These are phyloP conservation scores for Machimus rusticus DNA, from an alignment of 2,888 invertebrate species.

Conservation along the genomic window DNA sequence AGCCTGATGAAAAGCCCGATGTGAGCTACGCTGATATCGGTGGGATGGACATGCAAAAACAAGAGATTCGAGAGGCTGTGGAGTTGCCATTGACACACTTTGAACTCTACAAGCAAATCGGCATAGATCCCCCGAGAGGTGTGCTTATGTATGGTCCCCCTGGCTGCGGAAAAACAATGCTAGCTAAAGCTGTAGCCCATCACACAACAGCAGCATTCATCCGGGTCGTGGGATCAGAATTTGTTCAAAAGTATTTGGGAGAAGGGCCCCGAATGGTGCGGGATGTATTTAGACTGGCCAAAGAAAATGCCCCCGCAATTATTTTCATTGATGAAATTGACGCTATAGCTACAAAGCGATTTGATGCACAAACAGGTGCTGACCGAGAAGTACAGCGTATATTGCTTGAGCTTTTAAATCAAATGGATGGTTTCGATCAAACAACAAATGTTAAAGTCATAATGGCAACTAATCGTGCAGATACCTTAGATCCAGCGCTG, in stretches of 20 bases:
- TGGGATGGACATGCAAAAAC: slow-evolving; percentile 99
- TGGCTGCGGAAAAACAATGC: slow-evolving; percentile 99
- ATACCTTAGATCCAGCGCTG: slow-evolving; percentile 93
- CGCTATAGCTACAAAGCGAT: slow-evolving; percentile 98
- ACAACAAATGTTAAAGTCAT: slow-evolving; percentile 99
- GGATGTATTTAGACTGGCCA: slow-evolving; percentile 97
- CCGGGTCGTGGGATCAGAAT: slow-evolving; percentile 98
- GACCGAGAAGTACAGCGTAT: slow-evolving; percentile 99
- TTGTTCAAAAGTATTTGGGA: slow-evolving; percentile 98
- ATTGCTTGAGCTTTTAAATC: slow-evolving; percentile 93
- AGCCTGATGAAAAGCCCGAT: slow-evolving; percentile 97
- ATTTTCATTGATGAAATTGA: slow-evolving; percentile 99
- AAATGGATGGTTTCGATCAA: slow-evolving; percentile 99
- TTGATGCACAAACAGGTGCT: slow-evolving; percentile 98
- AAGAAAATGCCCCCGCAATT: slow-evolving; percentile 99
- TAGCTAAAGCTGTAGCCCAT: slow-evolving; percentile 98
- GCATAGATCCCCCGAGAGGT: slow-evolving; percentile 98
- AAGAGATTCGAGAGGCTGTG: slow-evolving; percentile 98
- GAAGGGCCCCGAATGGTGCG: slow-evolving; percentile 99
- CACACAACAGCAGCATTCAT: slow-evolving; percentile 99
- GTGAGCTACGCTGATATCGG: slow-evolving; percentile 97
- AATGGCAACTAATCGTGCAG: slow-evolving; percentile 97
- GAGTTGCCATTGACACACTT: slow-evolving; percentile 98
- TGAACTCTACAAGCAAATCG: slow-evolving; percentile 97
- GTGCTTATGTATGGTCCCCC: slow-evolving; percentile 99